Percentiles rank a stretch among this genome's conserved stretches.
phyloP scores from a whole-genome alignment of 2,888 invertebrate species.

The Drosophila vallismaia region DNA sequence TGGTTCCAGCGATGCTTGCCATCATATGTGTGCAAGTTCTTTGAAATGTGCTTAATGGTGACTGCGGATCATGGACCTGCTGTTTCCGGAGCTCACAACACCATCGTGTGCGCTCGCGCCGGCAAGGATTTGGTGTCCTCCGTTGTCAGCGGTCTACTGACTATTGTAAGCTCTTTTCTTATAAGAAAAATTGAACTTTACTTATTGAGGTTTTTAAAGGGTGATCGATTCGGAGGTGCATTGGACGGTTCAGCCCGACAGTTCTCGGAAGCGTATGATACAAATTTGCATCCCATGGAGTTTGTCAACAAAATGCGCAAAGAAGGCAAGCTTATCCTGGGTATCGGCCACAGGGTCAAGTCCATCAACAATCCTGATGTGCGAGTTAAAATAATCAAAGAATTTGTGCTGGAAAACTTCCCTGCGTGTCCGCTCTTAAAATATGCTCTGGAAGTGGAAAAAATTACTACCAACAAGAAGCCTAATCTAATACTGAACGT shows the following conservation, averaged over 20 bases:
- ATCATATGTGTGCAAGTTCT: slow-evolving; percentile 96
- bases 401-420: slow-evolving; percentile 96
- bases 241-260: slow-evolving; percentile 98
- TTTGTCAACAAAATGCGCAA: slow-evolving; percentile 99
- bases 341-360: slow-evolving; percentile 97
- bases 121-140: slow-evolving; percentile 99
- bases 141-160: slow-evolving; percentile 97
- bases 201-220: slow-evolving; percentile 85
- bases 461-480: slow-evolving; percentile 99
- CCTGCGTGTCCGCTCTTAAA: slow-evolving; percentile 96
- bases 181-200: no score
- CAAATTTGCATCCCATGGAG: slow-evolving; percentile 97
- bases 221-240: slow-evolving; percentile 99
- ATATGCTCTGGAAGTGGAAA: slow-evolving; percentile 98
- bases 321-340: slow-evolving; percentile 99
- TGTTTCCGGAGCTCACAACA: slow-evolving; percentile 99
- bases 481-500: slow-evolving; percentile 99
- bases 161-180: slow-evolving; percentile 89
- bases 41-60: slow-evolving; percentile 99
- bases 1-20: slow-evolving; percentile 99
- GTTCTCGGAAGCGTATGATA: slow-evolving; percentile 98
- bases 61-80: slow-evolving; percentile 99
- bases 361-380: slow-evolving; percentile 99
- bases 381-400: slow-evolving; percentile 97
- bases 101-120: slow-evolving; percentile 98